These are phyloP conservation scores for Molossus alvarezi DNA, from an alignment of 2,797 vertebrate species.

Conservation along the genomic window DNA sequence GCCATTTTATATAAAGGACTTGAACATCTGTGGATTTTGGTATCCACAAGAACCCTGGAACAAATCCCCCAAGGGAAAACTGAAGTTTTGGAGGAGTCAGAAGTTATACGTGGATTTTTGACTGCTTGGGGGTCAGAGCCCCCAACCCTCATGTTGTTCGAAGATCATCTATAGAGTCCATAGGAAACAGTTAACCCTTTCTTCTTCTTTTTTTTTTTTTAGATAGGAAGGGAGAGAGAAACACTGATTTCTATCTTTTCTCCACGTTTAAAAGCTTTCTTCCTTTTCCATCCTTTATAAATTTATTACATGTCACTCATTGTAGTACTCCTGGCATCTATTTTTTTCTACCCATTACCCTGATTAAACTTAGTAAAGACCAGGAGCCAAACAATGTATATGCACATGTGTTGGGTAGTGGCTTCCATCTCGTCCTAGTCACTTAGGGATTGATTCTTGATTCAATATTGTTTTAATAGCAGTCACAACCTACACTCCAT, in stretches of 20 bases:
- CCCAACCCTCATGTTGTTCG: not conserved
- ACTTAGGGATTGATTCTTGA: not conserved
- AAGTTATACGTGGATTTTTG: not conserved
- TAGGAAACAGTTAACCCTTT: not conserved
- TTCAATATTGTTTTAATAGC: not conserved
- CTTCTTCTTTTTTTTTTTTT: not conserved
- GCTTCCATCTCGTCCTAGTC: not conserved
- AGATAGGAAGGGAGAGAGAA: no score
- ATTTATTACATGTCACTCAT: not conserved
- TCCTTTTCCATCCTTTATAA: not conserved
- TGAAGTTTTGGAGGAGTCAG: not conserved
- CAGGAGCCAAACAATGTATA: not conserved
- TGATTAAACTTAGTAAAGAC: constrained; percentile 3
- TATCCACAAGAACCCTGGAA: not conserved
- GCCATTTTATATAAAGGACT: not conserved
- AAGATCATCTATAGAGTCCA: not conserved
- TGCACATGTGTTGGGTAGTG: not conserved
- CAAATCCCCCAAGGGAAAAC: not conserved
- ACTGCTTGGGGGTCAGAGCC: not conserved
- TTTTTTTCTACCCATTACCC: constrained; percentile 15
- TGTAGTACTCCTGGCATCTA: not conserved
- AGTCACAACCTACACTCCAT: not conserved
- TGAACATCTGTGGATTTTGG: not conserved
- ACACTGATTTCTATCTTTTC: not conserved
- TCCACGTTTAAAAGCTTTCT: constrained; percentile 3